Base-by-base conservation (phyloP, 1,140 invertebrate genomes). In the Pectinophora gossypiella region DNA sequence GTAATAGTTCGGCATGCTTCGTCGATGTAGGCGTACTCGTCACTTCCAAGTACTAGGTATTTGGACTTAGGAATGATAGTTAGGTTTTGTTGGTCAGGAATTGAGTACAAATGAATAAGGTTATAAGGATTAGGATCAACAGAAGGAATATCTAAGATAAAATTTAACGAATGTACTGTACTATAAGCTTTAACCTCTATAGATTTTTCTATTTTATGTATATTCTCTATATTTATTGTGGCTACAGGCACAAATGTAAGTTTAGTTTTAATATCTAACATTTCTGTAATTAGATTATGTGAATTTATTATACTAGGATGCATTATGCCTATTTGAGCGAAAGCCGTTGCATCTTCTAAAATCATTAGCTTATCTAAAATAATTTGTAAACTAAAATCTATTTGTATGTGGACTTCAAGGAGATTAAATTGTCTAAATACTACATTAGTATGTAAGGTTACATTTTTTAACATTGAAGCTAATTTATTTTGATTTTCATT, bases 41-140 rank as follows among this genome's bases (percentile, higher is more conserved):
- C 42, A 44, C 42, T 44, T 13, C 42, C 42, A 44, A 44, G 42
- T 44, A 21, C 18, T 20, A 44, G 42, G 42, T 20, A 44, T 44
- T 44, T 44, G 42, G 42, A 44, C 20, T 44, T 44, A 44, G 42
- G 42, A 44, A 44, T 44, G 18, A 44, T 44, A 3, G 42, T 44
- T 12, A 44, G 9, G 13, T 44, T 44, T 44, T 44, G 42, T 19
- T 44, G 18, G 19, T 44, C 20, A 20, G 42, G 42, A 15, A 44
- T 44, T 18, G 42, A 44, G 20, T 44, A 44, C 10, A 44, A 19
- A 21, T 44, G 42, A 13, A 44, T 44, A 1, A 20, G 19, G 18
- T 44, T 19, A 21, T 44, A 44, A 10, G 19, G 7, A 44, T 19
- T 10, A 1, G 18, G 19, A 5, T 21, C 15, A 2, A 44, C 19